A percentile compares a stretch with the other conserved stretches of the same genome.
Conservation (phyloP, 2,113 vertebrate species). For the Salminus brasiliensis region DNA sequence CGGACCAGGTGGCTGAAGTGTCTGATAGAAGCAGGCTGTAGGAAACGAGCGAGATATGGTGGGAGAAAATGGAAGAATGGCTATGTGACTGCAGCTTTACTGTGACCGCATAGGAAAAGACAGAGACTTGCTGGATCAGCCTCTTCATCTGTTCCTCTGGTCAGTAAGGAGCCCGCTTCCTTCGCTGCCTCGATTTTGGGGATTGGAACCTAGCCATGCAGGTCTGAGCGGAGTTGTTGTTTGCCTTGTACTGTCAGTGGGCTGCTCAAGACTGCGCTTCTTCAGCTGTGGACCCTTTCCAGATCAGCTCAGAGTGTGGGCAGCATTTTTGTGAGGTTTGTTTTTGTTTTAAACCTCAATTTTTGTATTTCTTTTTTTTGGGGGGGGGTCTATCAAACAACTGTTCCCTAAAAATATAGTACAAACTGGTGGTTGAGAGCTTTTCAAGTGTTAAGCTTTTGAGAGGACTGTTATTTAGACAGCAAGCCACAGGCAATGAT, state of each 20-base stretch:
- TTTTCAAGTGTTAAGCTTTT: not conserved
- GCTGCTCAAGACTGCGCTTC: constrained; percentile 46
- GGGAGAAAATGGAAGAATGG: constrained; percentile 23
- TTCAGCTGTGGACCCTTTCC: constrained; percentile 34
- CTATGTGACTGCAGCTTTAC: constrained; percentile 18
- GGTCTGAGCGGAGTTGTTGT: constrained; percentile 45
- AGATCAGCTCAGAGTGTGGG: constrained; percentile 45
- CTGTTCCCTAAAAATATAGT: not conserved
- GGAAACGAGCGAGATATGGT: constrained; percentile 5
- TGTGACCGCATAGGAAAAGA: constrained; percentile 41
- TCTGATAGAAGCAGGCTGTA: constrained; percentile 15
- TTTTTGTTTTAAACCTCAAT: constrained; percentile 6
- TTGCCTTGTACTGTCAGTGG: constrained; percentile 48
- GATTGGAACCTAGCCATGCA: constrained; percentile 46
- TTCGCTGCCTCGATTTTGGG: not conserved
- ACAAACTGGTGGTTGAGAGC: not conserved
- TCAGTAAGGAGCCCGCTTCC: not conserved
- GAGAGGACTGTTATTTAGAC: not conserved
- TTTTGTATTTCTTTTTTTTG: not conserved
- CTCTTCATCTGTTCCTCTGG: constrained; percentile 17
- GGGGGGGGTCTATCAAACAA: not conserved
- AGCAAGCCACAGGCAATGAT: not conserved
- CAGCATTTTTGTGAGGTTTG: constrained; percentile 36
- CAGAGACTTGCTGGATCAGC: not conserved
- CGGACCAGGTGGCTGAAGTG: constrained; percentile 10